Evolutionary conservation across 2,888 invertebrate species (phyloP).

Genomic region (Oasisia sp.): DNA sequence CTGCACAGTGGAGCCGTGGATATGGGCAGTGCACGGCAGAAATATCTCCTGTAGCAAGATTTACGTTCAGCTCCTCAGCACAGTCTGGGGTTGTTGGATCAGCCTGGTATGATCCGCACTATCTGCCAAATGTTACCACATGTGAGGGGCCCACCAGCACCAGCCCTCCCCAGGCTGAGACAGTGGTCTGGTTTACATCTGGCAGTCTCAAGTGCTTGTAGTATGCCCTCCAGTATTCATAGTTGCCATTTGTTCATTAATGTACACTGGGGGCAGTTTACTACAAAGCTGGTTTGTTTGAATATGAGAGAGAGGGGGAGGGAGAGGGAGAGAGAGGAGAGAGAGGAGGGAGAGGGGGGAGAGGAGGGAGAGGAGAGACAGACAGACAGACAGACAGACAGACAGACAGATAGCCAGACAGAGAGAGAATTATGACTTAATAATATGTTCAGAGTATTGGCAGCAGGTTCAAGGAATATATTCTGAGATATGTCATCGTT

Average conservation of each 20-base stretch:
- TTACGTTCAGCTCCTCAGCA: not conserved
- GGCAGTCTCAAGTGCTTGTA: not conserved
- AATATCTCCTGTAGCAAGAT: constrained; percentile 4
- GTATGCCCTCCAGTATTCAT: not conserved
- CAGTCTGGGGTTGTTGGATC: too few relatives aligned
- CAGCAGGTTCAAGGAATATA: too few relatives aligned
- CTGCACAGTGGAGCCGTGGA: not conserved
- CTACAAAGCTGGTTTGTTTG: too few relatives aligned
- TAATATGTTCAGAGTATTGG: too few relatives aligned
- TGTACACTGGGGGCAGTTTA: not conserved
- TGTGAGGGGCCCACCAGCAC: not conserved
- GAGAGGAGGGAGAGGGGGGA: too few relatives aligned
- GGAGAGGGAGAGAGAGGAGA: too few relatives aligned
- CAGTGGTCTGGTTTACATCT: not conserved
- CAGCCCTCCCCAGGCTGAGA: not conserved
- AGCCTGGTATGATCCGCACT: not conserved
- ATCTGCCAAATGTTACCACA: constrained; percentile 4
- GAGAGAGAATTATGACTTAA: too few relatives aligned
- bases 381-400: too few relatives aligned
- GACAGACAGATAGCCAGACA: too few relatives aligned
- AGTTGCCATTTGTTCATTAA: not conserved
- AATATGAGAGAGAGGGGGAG: too few relatives aligned
- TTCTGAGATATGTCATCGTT: too few relatives aligned
- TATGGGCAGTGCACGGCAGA: not conserved
- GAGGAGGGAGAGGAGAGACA: too few relatives aligned